phyloP scores from a whole-genome alignment of 2,113 vertebrate species.

The Pipa parva region DNA sequence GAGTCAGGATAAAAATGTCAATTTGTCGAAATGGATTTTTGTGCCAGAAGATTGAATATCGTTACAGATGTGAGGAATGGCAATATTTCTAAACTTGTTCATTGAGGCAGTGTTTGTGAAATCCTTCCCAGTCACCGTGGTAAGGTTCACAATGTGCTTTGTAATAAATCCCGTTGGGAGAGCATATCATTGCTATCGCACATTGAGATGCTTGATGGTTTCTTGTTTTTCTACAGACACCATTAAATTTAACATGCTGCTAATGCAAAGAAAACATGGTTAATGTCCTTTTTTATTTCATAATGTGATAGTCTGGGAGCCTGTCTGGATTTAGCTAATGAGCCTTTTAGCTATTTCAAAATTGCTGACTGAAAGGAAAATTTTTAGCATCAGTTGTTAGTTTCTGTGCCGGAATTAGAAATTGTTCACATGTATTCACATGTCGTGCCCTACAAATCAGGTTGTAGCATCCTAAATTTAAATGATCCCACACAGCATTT shows the following conservation, averaged over 20 bases:
- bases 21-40: no score
- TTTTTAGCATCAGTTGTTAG: neutral
- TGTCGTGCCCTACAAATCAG: no score
- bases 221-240: neutral
- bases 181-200: neutral
- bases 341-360: neutral
- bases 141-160: neutral
- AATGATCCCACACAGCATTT: no score
- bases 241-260: neutral
- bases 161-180: no score
- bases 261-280: slow-evolving; percentile 3
- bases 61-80: no score
- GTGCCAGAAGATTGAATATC: no score
- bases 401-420: neutral
- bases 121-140: neutral
- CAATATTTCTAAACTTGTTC: no score
- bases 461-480: no score
- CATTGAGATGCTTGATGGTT: neutral
- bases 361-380: neutral
- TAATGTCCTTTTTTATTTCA: slow-evolving; percentile 1
- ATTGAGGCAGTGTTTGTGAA: no score
- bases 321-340: neutral
- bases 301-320: neutral
- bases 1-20: no score
- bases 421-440: no score